These are phyloP conservation scores for Sminthopsis crassicaudata DNA, from an alignment of 2,113 vertebrate species.

Conservation along the genomic window DNA sequence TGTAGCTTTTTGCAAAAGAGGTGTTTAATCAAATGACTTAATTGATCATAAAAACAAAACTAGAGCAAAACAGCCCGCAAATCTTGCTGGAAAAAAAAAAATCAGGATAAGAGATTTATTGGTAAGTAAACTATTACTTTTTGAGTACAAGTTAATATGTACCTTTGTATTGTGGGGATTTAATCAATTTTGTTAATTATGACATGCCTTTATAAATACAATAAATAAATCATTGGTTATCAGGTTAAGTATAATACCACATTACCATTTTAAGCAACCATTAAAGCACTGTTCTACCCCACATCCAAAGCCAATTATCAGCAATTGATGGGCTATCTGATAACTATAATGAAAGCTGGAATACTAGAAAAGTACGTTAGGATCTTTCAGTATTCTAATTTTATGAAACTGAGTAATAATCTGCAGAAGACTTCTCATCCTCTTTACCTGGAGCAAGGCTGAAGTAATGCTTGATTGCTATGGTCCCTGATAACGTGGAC, in stretches of 20 bases:
- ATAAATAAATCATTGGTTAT: not conserved
- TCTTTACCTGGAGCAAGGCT: constrained; percentile 87
- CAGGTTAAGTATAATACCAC: constrained; percentile 25
- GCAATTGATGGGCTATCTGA: not conserved
- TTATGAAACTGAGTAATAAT: not conserved
- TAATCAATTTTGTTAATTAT: constrained; percentile 45
- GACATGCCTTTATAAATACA: constrained; percentile 27
- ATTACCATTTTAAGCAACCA: constrained; percentile 33
- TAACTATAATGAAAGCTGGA: not conserved
- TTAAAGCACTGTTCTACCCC: constrained; percentile 8
- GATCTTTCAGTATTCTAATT: not conserved
- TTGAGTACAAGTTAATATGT: not conserved
- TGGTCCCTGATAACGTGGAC: constrained; percentile 92
- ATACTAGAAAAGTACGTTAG: not conserved
- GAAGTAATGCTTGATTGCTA: constrained; percentile 97
- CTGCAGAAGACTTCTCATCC: not conserved
- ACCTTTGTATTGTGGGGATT: constrained; percentile 16
- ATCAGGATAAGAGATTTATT: not conserved
- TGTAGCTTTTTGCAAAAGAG: not conserved
- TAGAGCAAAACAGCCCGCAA: not conserved
- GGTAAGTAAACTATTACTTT: not conserved
- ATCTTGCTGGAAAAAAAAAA: not conserved
- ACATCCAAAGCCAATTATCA: not conserved
- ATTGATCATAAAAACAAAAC: not conserved
- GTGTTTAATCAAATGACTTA: not conserved